These are phyloP conservation scores for Ophioninae sp. DNA, from an alignment of 2,888 invertebrate species.

Conservation along the genomic window DNA sequence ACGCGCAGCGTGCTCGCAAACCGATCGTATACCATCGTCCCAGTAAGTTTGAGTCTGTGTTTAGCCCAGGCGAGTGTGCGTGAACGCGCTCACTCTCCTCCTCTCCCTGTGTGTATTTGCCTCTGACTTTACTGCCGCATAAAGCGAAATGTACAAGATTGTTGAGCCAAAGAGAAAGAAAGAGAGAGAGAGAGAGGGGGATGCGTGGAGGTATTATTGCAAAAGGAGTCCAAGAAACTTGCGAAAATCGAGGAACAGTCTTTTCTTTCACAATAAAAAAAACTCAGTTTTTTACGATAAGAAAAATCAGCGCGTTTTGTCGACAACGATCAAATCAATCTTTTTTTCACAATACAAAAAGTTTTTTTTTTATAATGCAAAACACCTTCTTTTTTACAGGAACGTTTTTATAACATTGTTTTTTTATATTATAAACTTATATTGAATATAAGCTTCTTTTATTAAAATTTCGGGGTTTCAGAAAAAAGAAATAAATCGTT, in stretches of 20 bases:
- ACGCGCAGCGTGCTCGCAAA: conserved; percentile 43
- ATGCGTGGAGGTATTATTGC: conserved; percentile 62
- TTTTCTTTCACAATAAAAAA: background rate
- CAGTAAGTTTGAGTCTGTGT: conserved; percentile 19
- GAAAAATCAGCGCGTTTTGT: no score
- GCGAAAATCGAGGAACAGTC: conserved; percentile 44
- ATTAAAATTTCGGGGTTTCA: background rate
- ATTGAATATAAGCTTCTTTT: no score
- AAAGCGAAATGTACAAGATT: conserved; percentile 33
- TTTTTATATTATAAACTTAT: no score
- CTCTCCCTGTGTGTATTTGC: conserved; percentile 29
- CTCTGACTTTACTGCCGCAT: conserved; percentile 44
- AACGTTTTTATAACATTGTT: no score
- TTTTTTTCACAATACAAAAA: no score
- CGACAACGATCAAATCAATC: no score
- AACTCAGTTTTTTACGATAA: background rate
- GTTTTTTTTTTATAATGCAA: no score
- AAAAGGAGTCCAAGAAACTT: conserved; percentile 16
- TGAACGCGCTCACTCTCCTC: conserved; percentile 16
- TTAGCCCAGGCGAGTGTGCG: conserved; percentile 13
- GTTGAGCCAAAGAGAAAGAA: conserved; percentile 46
- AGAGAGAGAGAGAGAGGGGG: conserved; percentile 21
- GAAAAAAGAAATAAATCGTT: no score
- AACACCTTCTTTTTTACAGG: no score
- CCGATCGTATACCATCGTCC: conserved; percentile 48